Evolutionary conservation across 1,140 invertebrate species (phyloP), one percentile per base, ranked within the genome.

Genomic region (Diabrotica virgifera): DNA sequence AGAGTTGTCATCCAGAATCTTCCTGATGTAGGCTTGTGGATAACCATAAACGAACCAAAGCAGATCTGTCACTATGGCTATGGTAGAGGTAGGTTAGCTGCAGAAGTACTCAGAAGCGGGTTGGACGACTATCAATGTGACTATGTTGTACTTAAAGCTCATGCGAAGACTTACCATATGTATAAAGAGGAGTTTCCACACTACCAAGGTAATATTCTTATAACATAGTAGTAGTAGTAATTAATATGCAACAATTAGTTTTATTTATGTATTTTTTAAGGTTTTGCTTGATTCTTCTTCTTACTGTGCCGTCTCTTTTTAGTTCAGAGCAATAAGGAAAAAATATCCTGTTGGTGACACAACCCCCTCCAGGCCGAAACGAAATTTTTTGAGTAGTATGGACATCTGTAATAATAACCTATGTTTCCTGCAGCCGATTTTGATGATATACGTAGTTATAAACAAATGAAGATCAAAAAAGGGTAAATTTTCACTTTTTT

Each of bases 1-100:
- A 37, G 58, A 59, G 12, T 69, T 6, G 57, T 46, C 8, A 69
- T 71, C 58, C 13, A n/a, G 11, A 36, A 56, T 8, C 70, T 71
- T 54, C 66, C 63, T 60, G 53, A 63, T 6, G 71, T 74, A 11
- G 84, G 83, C 76, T 72, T 74, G 62, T 84, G 82, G 82, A 73
- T 80, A 8, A 84, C 82, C 4, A 74, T 84, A 52, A 83, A 83
- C 64, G 82, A 84, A 62, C 80, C 81, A 0, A 72, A 76, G 77
- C 36, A 67, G 78, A 14, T 74, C 64, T 64, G 68, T 24, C 24
- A 24, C 4, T 4, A 24, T 63, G 36, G 36, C 11, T 59, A 59
- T 10, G 57, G 57, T n/a, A 36, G 9, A 37, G 36, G 36, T 10
- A 12, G 0, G 6, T 36, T 59, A 36, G 57, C 57, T 6, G 36